Evolutionary conservation across 2,113 vertebrate species (phyloP).

Genomic region (Ascaphus truei): DNA sequence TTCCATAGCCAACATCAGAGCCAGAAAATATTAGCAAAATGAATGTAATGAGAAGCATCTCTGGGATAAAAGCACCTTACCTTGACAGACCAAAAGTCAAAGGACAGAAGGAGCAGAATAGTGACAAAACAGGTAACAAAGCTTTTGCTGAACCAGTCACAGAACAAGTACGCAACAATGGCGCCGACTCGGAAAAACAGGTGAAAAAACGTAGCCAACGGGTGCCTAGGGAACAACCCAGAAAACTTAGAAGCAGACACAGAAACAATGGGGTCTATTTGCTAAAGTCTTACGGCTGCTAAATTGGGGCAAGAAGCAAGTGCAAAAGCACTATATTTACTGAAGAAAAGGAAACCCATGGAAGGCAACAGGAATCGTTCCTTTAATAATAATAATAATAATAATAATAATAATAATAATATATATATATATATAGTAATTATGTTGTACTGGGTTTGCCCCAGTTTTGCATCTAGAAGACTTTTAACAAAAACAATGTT

Average conservation of each 20-base stretch:
- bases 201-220: conserved; percentile 84
- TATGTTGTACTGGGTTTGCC: too few relatives aligned
- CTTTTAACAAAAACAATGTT: too few relatives aligned
- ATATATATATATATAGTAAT: too few relatives aligned
- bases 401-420: too few relatives aligned
- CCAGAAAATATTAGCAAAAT: too few relatives aligned
- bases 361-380: too few relatives aligned
- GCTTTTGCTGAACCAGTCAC: conserved; percentile 83
- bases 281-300: too few relatives aligned
- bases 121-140: conserved; percentile 81
- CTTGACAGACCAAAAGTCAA: conserved; percentile 95
- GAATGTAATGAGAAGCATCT: neutral
- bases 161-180: conserved; percentile 71
- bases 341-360: too few relatives aligned
- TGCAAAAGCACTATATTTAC: neutral
- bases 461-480: too few relatives aligned
- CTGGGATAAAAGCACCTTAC: conserved; percentile 51
- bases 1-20: too few relatives aligned
- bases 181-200: conserved; percentile 86
- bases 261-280: neutral
- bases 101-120: conserved; percentile 84
- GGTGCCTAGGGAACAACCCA: conserved; percentile 65
- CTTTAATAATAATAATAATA: too few relatives aligned
- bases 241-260: neutral
- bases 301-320: too few relatives aligned